Evolutionary conservation across 2,888 invertebrate genomes (phyloP).

Genomic region (Xylota segnis): DNA sequence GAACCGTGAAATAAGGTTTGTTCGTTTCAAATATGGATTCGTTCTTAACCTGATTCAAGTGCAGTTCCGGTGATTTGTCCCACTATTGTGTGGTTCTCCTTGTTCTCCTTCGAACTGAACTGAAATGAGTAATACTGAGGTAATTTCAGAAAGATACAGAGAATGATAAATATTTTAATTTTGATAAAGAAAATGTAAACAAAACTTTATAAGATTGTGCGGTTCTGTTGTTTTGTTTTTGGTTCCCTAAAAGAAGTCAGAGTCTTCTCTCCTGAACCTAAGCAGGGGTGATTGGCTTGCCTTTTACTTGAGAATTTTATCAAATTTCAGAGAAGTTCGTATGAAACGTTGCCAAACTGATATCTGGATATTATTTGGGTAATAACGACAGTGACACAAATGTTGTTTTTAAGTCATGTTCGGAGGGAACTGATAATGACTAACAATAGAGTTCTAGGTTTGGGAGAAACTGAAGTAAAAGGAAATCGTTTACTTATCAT

Average conservation of each 20-base stretch:
- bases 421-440: too few relatives aligned
- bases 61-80: constrained; percentile 54
- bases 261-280: neutral
- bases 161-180: neutral
- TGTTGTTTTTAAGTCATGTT: neutral
- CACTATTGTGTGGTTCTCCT: neutral
- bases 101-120: neutral
- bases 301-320: neutral
- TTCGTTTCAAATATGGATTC: neutral
- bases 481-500: too few relatives aligned
- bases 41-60: constrained; percentile 27
- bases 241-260: constrained; percentile 7
- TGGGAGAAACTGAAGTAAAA: too few relatives aligned
- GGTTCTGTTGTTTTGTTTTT: neutral
- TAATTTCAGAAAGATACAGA: constrained; percentile 3
- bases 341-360: neutral
- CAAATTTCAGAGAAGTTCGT: neutral
- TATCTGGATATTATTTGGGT: neutral
- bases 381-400: neutral
- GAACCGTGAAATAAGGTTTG: constrained; percentile 31
- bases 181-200: constrained; percentile 33
- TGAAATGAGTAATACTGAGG: constrained; percentile 18
- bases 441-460: too few relatives aligned
- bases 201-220: constrained; percentile 32
- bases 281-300: neutral